Evolutionary conservation across 1,140 invertebrate genomes (phyloP).

Genomic region (Monochamus saltuarius): DNA sequence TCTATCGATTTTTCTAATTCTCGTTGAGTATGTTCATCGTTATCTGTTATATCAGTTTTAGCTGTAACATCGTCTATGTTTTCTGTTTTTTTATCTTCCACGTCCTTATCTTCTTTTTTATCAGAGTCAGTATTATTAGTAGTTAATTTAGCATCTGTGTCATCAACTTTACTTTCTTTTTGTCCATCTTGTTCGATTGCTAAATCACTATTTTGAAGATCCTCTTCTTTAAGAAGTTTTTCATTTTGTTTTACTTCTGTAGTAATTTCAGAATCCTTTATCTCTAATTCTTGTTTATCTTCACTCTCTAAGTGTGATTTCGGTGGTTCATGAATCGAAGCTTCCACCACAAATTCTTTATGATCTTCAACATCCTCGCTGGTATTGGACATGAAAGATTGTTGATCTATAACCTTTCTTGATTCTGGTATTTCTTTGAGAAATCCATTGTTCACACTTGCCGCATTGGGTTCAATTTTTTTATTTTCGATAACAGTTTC

Average conservation of each 20-base stretch:
- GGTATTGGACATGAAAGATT: conserved; percentile 34
- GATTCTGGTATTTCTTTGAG: conserved; percentile 4
- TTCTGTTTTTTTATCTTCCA: conserved; percentile 14
- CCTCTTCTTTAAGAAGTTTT: too few relatives aligned
- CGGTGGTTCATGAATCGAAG: conserved; percentile 34
- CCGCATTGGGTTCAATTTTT: conserved; percentile 9
- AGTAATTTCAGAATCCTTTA: conserved; percentile 15
- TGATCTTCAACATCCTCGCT: conserved; percentile 39
- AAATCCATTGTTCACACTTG: conserved; percentile 18
- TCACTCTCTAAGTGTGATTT: conserved; percentile 22
- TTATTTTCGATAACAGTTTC: conserved; percentile 31
- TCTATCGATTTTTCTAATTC: not conserved
- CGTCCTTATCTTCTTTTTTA: conserved; percentile 19
- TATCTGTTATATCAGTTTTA: conserved; percentile 4
- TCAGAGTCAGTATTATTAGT: conserved; percentile 1
- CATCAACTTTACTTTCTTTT: too few relatives aligned
- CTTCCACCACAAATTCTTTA: conserved; percentile 32
- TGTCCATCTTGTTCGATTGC: too few relatives aligned
- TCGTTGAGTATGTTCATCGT: too few relatives aligned
- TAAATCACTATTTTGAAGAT: too few relatives aligned
- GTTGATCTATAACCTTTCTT: conserved; percentile 11
- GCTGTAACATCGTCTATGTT: not conserved
- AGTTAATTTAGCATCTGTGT: too few relatives aligned
- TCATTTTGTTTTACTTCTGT: not conserved
- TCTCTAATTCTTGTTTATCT: conserved; percentile 8